A percentile compares a stretch with the other conserved stretches of the same genome.
Conservation (phyloP, 2,113 vertebrate species). For the zebrafish (Danio rerio) region DNA sequence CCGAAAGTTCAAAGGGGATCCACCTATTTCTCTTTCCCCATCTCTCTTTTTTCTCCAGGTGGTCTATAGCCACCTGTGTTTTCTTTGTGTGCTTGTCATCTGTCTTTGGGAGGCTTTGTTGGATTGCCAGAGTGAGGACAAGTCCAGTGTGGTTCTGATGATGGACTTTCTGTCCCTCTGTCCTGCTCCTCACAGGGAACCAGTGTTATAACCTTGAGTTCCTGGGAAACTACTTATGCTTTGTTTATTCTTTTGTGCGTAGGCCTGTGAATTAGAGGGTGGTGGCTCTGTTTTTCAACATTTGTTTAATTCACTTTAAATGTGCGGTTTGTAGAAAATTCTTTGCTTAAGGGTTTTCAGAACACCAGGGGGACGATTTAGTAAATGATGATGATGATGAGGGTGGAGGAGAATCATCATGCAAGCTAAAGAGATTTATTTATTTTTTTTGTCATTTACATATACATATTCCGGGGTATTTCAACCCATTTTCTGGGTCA, state of each 20-base stretch:
- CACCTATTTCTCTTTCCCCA: conserved; percentile 38
- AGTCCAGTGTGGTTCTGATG: conserved; percentile 65
- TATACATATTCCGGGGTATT: no score
- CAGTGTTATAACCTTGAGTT: conserved; percentile 33
- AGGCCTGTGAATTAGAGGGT: conserved; percentile 15
- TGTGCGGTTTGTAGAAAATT: background rate
- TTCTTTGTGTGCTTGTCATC: conserved; percentile 77
- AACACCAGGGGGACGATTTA: no score
- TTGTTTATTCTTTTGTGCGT: conserved; percentile 24
- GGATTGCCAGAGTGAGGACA: conserved; percentile 71
- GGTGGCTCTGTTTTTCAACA: background rate
- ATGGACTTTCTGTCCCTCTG: conserved; percentile 71
- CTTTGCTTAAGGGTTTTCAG: background rate
- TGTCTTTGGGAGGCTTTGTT: conserved; percentile 74
- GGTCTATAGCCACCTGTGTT: conserved; percentile 75
- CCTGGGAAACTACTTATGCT: conserved; percentile 36
- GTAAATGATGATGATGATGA: no score
- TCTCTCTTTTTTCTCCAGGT: conserved; percentile 69
- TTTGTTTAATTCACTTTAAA: conserved; percentile 28
- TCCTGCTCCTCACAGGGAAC: conserved; percentile 60
- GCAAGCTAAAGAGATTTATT: no score
- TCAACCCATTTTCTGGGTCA: no score
- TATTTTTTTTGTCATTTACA: no score
- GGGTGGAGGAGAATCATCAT: no score
- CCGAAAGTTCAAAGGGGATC: conserved; percentile 39